phyloP scores from a whole-genome alignment of 2,888 invertebrate species.

The Phalangium opilio region DNA sequence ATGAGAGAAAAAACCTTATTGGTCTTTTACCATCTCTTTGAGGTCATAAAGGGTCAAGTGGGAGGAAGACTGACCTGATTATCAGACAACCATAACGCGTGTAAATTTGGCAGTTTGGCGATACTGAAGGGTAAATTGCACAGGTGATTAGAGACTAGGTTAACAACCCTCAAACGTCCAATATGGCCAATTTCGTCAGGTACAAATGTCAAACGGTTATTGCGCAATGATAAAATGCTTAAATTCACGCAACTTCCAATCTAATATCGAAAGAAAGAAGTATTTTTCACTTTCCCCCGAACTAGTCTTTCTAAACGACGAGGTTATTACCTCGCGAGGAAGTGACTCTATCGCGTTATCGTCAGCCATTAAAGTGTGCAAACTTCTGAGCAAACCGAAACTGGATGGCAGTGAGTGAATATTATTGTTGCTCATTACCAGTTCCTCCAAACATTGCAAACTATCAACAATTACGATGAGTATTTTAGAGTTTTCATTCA shows the following conservation, averaged over 20 bases:
- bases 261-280: slow-evolving; percentile 2
- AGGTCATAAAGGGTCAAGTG: too few species aligned
- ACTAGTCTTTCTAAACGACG: too few species aligned
- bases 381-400: slow-evolving; percentile 67
- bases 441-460: slow-evolving; percentile 47
- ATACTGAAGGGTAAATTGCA: slow-evolving; percentile 64
- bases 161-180: slow-evolving; percentile 63
- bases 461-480: too few species aligned
- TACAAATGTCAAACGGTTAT: slow-evolving; percentile 61
- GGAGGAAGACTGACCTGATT: slow-evolving; percentile 41
- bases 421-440: slow-evolving; percentile 53
- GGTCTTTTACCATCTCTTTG: too few species aligned
- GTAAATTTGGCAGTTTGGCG: slow-evolving; percentile 48
- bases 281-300: too few species aligned
- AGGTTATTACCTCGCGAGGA: slow-evolving; percentile 31
- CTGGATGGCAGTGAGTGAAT: slow-evolving; percentile 63
- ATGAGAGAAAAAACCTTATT: too few species aligned
- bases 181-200: slow-evolving; percentile 84
- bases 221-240: slow-evolving; percentile 64
- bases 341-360: slow-evolving; percentile 50
- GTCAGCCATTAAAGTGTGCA: slow-evolving; percentile 74
- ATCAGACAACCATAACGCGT: slow-evolving; percentile 80
- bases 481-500: too few species aligned
- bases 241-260: slow-evolving; percentile 73
- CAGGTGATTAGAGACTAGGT: slow-evolving; percentile 71